Conservation (phyloP, 2,888 invertebrate species). For the Lutraria lutraria region DNA sequence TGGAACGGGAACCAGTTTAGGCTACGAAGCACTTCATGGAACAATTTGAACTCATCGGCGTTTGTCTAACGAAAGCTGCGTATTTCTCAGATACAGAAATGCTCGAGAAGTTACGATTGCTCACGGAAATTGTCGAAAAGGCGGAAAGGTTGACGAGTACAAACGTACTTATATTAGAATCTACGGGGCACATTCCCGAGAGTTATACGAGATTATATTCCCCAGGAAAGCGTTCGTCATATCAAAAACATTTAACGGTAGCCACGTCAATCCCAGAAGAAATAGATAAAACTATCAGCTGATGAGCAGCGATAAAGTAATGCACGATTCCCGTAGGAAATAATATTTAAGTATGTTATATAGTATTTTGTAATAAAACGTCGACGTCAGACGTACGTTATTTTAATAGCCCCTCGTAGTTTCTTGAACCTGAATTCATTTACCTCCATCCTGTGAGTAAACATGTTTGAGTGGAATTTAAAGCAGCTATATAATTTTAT, state of each 20-base stretch:
- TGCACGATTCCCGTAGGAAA: background rate
- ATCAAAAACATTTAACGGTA: constrained; percentile 16
- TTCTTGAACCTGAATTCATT: background rate
- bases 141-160: background rate
- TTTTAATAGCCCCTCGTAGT: too few species aligned
- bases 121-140: background rate
- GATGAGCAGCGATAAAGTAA: background rate
- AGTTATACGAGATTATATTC: background rate
- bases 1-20: too few species aligned
- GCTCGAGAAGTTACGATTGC: too few species aligned
- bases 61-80: too few species aligned
- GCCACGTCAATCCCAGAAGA: background rate
- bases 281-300: background rate
- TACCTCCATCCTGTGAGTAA: background rate
- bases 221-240: background rate
- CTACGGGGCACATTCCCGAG: background rate
- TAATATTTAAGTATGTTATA: background rate
- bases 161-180: background rate
- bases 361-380: background rate
- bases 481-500: too few species aligned
- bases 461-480: background rate
- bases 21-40: too few species aligned
- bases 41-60: too few species aligned
- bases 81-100: too few species aligned
- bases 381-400: background rate